Evolutionary conservation across 2,797 vertebrate species (phyloP), one percentile per base, ranked within the genome.

Genomic region (Anomalospiza imberbis): DNA sequence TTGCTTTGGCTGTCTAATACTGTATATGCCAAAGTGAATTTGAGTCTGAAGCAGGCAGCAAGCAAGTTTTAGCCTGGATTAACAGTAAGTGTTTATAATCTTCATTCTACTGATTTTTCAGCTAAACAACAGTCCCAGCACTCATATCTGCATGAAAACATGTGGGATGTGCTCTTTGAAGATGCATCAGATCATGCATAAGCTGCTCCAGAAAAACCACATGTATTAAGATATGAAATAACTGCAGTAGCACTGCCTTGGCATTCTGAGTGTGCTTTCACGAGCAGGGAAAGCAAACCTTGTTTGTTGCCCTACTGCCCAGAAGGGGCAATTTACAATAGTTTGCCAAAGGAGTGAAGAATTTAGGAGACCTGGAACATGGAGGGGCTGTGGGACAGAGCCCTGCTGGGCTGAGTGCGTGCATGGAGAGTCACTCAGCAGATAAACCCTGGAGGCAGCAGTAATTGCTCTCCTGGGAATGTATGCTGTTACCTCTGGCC

Each of bases 61-160:
- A 91, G 75, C 58, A 79, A 77, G 62, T 91, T 95, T 96, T 96
- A 91, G 73, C 79, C 45, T 91, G 92, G 95, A 94, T 97, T 97
- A 95, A 75, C 55, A 77, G 9, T 85, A 95, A 95, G 32, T 57
- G 48, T 76, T 86, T 92, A 58, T 89, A 95, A 94, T 94, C 88
- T 85, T 81, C 29, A 44, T 76, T 93, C 76, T 79, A 54, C 71
- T 66, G 73, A 75, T 85, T 91, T 88, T 84, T 26, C 60, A 76
- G 79, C 76, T 77, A 50, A 92, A 62, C 88, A 91, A 85, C 70
- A 91, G 62, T 20, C 74, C 74, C 38, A 71, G 40, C n/a, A 54
- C 40, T 85, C 60, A 36, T 73, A 91, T 84, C 83, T 92, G 36
- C 62, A 42, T 54, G 65, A 89, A 90, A 94, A 85, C 85, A 83